Evolutionary conservation across 2,797 vertebrate genomes (phyloP).

Genomic region (Smutsia temminckii): DNA sequence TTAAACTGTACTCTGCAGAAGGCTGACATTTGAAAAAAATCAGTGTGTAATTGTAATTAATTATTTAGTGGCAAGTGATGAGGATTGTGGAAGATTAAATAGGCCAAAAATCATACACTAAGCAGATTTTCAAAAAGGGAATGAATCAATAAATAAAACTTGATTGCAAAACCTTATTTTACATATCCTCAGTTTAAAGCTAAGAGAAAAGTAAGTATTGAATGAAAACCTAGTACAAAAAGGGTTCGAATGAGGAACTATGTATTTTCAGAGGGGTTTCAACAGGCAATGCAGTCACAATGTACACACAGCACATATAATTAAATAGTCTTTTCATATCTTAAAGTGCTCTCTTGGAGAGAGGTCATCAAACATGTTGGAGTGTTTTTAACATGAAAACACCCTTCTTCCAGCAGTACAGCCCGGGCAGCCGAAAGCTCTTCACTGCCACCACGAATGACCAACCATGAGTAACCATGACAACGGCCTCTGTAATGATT

Average conservation of each 20-base stretch:
- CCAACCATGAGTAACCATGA: conserved; percentile 53
- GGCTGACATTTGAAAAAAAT: background rate
- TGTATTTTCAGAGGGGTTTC: background rate
- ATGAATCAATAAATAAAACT: background rate
- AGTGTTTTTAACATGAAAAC: background rate
- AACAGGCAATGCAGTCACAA: background rate
- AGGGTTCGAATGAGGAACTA: background rate
- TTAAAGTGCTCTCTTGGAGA: background rate
- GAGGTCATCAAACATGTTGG: background rate
- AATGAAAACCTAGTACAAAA: conserved; percentile 30
- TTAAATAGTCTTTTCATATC: background rate
- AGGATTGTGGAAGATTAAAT: background rate
- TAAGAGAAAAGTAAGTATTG: conserved; percentile 37
- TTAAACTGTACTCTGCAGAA: background rate
- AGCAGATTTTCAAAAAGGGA: background rate
- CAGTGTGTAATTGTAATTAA: background rate
- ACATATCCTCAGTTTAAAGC: conserved; percentile 11
- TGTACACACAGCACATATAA: no score
- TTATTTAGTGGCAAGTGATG: background rate
- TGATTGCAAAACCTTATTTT: background rate
- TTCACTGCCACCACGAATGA: background rate
- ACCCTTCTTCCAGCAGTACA: background rate
- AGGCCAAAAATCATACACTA: background rate
- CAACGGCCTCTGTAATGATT: conserved; percentile 13
- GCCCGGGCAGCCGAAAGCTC: background rate